Conservation (phyloP, 2,797 vertebrate genomes). For the Rhinatrema bivittatum region DNA sequence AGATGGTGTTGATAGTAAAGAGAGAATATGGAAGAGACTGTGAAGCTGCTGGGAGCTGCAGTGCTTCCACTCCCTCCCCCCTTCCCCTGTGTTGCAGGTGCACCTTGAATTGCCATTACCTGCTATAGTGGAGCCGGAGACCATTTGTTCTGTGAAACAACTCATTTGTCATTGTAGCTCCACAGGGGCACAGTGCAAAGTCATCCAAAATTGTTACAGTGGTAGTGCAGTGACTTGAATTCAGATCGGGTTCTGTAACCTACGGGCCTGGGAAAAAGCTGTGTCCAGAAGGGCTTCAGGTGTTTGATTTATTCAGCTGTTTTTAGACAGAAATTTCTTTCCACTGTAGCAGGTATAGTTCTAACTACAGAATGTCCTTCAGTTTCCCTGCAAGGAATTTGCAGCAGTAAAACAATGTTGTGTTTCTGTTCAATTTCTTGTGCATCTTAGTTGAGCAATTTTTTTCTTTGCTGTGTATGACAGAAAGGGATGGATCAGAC, state of each 20-base stretch:
- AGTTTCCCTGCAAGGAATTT: too few species aligned
- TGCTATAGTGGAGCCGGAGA: conserved; percentile 35
- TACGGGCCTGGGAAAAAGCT: conserved; percentile 16
- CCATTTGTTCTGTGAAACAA: conserved; percentile 59
- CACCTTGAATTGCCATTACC: conserved; percentile 48
- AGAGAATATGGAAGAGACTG: too few species aligned
- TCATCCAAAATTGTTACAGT: conserved; percentile 3
- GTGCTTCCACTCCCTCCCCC: conserved; percentile 3
- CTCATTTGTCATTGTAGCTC: conserved; percentile 56
- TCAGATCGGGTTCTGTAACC: conserved; percentile 22
- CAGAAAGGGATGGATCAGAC: too few species aligned
- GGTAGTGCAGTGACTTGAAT: conserved; percentile 5
- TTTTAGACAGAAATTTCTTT: too few species aligned
- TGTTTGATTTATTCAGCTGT: conserved; percentile 9
- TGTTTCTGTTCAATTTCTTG: conserved; percentile 27
- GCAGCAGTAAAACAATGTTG: conserved; percentile 23
- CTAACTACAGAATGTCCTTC: too few species aligned
- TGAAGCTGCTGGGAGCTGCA: neutral
- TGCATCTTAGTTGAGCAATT: too few species aligned
- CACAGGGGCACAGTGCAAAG: conserved; percentile 35
- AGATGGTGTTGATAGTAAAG: neutral
- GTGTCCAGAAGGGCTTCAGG: conserved; percentile 11
- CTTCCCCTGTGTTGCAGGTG: neutral
- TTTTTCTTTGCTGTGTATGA: too few species aligned
- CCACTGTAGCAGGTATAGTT: too few species aligned